phyloP scores from a whole-genome alignment of 2,113 vertebrate genomes.

The Heterotilapia buettikoferi region DNA sequence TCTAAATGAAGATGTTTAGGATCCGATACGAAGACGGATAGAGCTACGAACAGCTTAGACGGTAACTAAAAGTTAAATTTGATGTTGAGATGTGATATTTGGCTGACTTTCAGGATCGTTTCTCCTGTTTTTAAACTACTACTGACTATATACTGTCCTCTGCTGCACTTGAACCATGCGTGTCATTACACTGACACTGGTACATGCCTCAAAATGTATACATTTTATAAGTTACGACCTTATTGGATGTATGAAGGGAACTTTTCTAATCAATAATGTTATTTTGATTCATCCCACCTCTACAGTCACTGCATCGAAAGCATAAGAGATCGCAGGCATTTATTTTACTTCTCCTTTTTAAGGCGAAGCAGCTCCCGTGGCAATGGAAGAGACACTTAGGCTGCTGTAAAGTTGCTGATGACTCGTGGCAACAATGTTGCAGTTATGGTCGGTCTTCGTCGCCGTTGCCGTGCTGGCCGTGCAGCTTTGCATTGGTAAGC shows the following conservation, averaged over 20 bases:
- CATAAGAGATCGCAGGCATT: not conserved
- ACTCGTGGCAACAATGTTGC: constrained; percentile 23
- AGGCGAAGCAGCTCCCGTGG: not conserved
- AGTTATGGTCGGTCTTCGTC: not conserved
- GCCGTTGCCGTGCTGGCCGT: not conserved
- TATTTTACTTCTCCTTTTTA: not conserved
- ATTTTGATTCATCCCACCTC: not conserved
- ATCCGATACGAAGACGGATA: not conserved
- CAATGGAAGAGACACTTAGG: not conserved
- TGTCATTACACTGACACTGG: not conserved
- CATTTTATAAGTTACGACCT: not conserved
- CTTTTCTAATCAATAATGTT: not conserved
- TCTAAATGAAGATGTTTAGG: not conserved
- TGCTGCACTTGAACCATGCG: not conserved
- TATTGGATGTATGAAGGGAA: not conserved
- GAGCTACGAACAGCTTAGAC: not conserved
- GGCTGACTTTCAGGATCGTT: not conserved
- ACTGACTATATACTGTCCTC: not conserved
- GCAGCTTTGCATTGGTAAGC: constrained; percentile 41
- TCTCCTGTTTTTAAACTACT: not conserved
- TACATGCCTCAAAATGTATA: not conserved
- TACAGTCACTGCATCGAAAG: not conserved
- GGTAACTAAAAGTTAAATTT: not conserved
- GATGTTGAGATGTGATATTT: not conserved
- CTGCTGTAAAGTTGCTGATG: not conserved